phyloP scores from a whole-genome alignment of 2,888 invertebrate species.

The Acrobasis suavella region DNA sequence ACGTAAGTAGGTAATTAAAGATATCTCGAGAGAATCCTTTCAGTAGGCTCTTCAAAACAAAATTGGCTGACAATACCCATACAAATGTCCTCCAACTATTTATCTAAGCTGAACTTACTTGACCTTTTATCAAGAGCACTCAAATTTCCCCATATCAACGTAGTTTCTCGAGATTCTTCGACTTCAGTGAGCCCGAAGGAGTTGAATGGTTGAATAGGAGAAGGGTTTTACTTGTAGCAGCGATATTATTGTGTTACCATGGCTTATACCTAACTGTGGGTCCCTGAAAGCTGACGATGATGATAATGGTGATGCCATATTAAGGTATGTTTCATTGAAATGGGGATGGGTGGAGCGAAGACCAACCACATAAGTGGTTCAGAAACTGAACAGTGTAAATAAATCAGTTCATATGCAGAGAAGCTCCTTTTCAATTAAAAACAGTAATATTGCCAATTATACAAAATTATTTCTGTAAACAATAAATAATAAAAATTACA shows the following conservation, averaged over 20 bases:
- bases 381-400: too few species aligned
- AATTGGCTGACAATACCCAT: conserved; percentile 2
- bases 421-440: too few species aligned
- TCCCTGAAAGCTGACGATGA: too few species aligned
- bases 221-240: background rate
- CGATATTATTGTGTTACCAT: background rate
- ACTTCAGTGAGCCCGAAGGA: background rate
- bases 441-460: too few species aligned
- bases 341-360: too few species aligned
- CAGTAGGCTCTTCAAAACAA: background rate
- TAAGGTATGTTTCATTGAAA: too few species aligned
- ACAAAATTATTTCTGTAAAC: too few species aligned
- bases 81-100: background rate
- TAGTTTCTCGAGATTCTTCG: conserved; percentile 1
- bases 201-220: background rate
- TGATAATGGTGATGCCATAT: too few species aligned
- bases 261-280: background rate
- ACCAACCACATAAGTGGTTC: too few species aligned
- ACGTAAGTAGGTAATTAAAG: background rate
- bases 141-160: background rate
- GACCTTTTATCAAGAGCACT: conserved; percentile 2
- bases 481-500: too few species aligned
- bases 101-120: background rate
- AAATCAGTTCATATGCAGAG: too few species aligned
- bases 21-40: background rate